Percentiles rank a stretch among this genome's conserved stretches.
Conservation (phyloP, 2,888 invertebrate species). For the Julus scandinavius region DNA sequence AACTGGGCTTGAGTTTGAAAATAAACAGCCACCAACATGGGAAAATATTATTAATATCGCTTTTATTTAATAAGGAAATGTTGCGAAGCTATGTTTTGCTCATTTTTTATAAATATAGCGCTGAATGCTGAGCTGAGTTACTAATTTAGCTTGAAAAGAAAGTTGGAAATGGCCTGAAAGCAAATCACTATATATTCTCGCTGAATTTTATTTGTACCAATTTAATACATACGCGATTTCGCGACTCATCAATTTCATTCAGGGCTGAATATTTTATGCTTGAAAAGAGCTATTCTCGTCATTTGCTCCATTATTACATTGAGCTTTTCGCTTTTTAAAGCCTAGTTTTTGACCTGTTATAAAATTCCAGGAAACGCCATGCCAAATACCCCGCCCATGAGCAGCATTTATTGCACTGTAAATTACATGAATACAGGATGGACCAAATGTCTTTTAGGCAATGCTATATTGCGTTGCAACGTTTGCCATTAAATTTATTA, state of each 20-base stretch:
- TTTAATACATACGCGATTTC: background rate
- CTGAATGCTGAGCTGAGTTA: background rate
- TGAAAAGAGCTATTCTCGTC: background rate
- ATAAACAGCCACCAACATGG: background rate
- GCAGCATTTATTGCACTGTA: background rate
- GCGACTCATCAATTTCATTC: constrained; percentile 11
- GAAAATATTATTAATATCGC: background rate
- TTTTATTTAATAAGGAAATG: background rate
- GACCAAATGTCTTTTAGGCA: no score
- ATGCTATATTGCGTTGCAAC: no score
- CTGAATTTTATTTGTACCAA: background rate
- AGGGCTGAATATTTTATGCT: background rate
- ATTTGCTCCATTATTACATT: background rate
- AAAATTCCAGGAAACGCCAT: background rate
- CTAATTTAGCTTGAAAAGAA: background rate
- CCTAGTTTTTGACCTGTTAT: background rate
- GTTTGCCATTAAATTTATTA: no score
- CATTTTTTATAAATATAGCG: background rate
- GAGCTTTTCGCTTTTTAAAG: background rate
- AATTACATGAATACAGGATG: no score
- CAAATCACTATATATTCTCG: background rate
- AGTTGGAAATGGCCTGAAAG: background rate
- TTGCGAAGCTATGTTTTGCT: no score
- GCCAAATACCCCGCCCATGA: background rate
- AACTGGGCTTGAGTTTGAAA: background rate